phyloP scores from a whole-genome alignment of 2,888 invertebrate genomes.

The Norana najaformis region DNA sequence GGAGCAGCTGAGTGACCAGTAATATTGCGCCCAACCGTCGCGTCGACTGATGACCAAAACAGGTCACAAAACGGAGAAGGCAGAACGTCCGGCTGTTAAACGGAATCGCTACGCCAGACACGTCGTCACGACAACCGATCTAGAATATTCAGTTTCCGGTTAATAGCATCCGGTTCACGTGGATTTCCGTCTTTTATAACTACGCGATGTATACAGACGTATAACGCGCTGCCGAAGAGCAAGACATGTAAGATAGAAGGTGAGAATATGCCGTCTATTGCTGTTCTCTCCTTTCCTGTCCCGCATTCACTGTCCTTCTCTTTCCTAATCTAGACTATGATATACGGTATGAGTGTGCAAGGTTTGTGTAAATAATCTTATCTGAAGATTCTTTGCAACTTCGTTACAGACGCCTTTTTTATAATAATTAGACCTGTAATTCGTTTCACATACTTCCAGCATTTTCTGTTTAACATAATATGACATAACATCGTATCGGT shows the following conservation, averaged over 20 bases:
- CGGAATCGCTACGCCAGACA: not conserved
- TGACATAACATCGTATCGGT: too few relatives aligned
- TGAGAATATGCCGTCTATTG: too few relatives aligned
- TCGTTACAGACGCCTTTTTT: too few relatives aligned
- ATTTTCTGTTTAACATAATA: too few relatives aligned
- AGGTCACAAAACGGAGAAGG: not conserved
- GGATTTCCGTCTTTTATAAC: not conserved
- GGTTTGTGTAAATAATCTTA: not conserved
- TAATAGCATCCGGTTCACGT: not conserved
- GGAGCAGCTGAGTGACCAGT: not conserved
- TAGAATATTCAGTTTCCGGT: not conserved
- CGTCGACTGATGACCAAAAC: not conserved
- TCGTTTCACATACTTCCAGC: not conserved
- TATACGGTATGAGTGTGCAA: not conserved
- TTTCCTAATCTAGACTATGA: not conserved
- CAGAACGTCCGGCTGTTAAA: not conserved
- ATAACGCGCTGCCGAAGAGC: not conserved
- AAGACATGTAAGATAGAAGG: not conserved
- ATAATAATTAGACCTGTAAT: too few relatives aligned
- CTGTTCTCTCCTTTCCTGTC: not conserved
- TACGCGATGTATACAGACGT: not conserved
- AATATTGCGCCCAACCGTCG: not conserved
- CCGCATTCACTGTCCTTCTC: not conserved
- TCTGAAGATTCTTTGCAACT: not conserved
- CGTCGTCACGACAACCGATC: not conserved